Conservation (phyloP, 2,888 invertebrate species). For the Bombylius major region DNA sequence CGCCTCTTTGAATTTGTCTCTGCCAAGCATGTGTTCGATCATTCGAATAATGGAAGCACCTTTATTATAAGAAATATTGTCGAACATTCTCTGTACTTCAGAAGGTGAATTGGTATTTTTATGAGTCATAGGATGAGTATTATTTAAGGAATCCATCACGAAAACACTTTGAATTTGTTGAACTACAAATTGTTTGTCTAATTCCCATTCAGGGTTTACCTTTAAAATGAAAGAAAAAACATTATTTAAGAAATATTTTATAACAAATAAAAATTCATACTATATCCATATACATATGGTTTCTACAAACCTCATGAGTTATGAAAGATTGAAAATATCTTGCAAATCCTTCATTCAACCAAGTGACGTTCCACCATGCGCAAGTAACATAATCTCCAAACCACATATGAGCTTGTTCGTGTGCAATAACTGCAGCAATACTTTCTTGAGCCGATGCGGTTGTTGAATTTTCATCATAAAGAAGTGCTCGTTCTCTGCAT, state of each 20-base stretch:
- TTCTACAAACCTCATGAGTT: constrained; percentile 24
- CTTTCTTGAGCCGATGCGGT: not conserved
- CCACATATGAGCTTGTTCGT: constrained; percentile 63
- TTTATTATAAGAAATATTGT: constrained; percentile 55
- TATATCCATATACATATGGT: no score
- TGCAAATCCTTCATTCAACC: constrained; percentile 54
- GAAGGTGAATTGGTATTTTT: constrained; percentile 42
- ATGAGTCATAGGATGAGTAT: constrained; percentile 47
- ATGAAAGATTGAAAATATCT: constrained; percentile 58
- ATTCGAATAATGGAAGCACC: constrained; percentile 54
- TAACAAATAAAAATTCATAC: no score
- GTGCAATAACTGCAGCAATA: constrained; percentile 46
- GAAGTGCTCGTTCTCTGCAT: not conserved
- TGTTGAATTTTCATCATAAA: not conserved
- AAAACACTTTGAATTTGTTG: constrained; percentile 55
- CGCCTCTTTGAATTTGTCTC: constrained; percentile 40
- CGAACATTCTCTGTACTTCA: constrained; percentile 50
- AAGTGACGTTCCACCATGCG: constrained; percentile 51
- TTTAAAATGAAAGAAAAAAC: constrained; percentile 18
- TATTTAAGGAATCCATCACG: constrained; percentile 43
- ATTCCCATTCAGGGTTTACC: constrained; percentile 50
- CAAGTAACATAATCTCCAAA: constrained; percentile 65
- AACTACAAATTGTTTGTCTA: constrained; percentile 55
- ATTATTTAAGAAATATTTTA: no score
- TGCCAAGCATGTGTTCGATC: constrained; percentile 50